phyloP scores from a whole-genome alignment of 2,113 vertebrate genomes.

The Chaetorhynchus papuensis region DNA sequence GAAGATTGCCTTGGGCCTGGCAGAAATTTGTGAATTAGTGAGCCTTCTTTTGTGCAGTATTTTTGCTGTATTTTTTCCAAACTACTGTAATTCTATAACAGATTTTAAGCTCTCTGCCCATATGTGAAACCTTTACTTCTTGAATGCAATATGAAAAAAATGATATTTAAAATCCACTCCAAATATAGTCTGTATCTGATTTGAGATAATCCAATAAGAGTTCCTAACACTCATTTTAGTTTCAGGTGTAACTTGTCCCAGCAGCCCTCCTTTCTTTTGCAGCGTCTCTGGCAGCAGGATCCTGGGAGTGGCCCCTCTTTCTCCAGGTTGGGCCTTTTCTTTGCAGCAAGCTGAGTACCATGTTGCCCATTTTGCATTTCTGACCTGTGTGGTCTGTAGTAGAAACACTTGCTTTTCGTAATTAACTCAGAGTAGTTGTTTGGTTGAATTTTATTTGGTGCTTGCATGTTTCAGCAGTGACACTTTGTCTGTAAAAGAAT shows the following conservation, averaged over 20 bases:
- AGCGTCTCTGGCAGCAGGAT: not conserved
- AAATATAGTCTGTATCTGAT: not conserved
- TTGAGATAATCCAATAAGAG: not conserved
- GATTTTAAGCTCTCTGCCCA: not conserved
- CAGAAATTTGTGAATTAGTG: not conserved
- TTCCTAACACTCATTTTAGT: not conserved
- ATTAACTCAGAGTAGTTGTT: not conserved
- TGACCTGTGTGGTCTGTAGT: not conserved
- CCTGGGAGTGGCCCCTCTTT: not conserved
- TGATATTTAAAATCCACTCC: not conserved
- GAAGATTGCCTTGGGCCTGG: not conserved
- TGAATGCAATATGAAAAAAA: not conserved
- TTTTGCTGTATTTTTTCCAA: not conserved
- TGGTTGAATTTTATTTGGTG: not conserved
- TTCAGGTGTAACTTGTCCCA: not conserved
- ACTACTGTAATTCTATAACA: not conserved
- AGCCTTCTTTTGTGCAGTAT: not conserved
- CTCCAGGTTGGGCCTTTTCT: not conserved
- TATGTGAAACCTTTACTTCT: slow-evolving; percentile 15
- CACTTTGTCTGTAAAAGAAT: not conserved
- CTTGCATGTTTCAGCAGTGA: not conserved
- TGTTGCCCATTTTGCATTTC: not conserved
- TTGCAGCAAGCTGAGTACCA: not conserved
- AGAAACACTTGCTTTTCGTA: not conserved
- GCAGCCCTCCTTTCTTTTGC: not conserved